Conservation (phyloP, 2,888 invertebrate species). For the Apotomis turbidana region DNA sequence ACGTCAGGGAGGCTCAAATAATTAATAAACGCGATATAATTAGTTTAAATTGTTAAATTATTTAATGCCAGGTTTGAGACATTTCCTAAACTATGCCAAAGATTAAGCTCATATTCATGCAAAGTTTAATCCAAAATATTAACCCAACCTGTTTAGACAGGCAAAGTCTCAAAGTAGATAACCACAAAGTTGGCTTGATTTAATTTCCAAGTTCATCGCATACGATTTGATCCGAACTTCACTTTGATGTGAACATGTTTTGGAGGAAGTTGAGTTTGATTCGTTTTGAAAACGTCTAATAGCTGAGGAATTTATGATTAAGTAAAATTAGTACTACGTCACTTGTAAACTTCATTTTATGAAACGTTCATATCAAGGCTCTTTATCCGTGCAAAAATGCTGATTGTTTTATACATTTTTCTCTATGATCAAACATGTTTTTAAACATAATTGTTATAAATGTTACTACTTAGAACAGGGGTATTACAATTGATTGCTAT, state of each 20-base stretch:
- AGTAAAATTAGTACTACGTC: too few relatives aligned
- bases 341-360: too few relatives aligned
- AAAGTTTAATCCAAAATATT: conserved; percentile 23
- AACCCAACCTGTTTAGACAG: conserved; percentile 14
- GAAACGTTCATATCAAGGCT: too few relatives aligned
- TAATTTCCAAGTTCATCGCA: conserved; percentile 20
- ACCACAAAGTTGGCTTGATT: conserved; percentile 6
- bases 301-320: not conserved
- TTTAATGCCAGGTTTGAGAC: not conserved
- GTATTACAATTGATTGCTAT: too few relatives aligned
- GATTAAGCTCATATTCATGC: conserved; percentile 12
- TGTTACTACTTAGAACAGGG: too few relatives aligned
- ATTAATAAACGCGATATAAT: too few relatives aligned
- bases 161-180: conserved; percentile 18
- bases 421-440: too few relatives aligned
- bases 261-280: not conserved
- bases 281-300: not conserved
- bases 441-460: too few relatives aligned
- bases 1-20: too few relatives aligned
- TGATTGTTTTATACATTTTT: too few relatives aligned
- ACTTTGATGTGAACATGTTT: conserved; percentile 21
- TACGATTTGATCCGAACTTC: conserved; percentile 14
- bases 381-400: too few relatives aligned
- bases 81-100: conserved; percentile 11
- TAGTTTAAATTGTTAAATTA: too few relatives aligned